phyloP scores from a whole-genome alignment of 2,888 invertebrate species.

The Galeruca laticollis region DNA sequence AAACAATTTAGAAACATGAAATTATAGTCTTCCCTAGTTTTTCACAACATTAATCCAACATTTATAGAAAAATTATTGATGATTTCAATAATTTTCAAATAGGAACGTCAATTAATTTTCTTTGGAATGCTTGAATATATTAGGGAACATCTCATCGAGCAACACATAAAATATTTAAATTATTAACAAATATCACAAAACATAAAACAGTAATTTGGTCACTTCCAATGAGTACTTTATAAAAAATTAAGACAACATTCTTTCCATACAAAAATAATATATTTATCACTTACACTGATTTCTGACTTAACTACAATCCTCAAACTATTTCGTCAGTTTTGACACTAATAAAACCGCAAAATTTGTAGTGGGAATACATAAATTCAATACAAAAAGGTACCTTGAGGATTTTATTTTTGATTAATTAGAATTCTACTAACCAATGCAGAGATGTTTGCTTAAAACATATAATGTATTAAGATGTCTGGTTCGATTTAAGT shows the following conservation, averaged over 20 bases:
- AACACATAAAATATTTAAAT: slow-evolving; percentile 15
- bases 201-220: slow-evolving; percentile 13
- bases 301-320: not conserved
- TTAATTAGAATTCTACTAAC: too few relatives aligned
- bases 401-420: too few relatives aligned
- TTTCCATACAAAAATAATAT: not conserved
- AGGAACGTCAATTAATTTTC: not conserved
- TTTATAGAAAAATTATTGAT: not conserved
- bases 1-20: not conserved
- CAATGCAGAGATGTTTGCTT: too few relatives aligned
- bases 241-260: not conserved
- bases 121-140: slow-evolving; percentile 4
- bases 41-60: not conserved
- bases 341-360: too few relatives aligned
- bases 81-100: not conserved
- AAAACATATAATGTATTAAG: too few relatives aligned
- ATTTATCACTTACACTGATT: not conserved
- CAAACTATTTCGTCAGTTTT: not conserved
- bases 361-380: too few relatives aligned
- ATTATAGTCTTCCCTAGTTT: not conserved
- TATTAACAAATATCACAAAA: slow-evolving; percentile 34
- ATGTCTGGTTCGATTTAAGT: too few relatives aligned
- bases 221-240: not conserved
- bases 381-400: too few relatives aligned
- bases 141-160: slow-evolving; percentile 17